phyloP scores from a whole-genome alignment of 1,140 invertebrate genomes.

The Cydia splendana region DNA sequence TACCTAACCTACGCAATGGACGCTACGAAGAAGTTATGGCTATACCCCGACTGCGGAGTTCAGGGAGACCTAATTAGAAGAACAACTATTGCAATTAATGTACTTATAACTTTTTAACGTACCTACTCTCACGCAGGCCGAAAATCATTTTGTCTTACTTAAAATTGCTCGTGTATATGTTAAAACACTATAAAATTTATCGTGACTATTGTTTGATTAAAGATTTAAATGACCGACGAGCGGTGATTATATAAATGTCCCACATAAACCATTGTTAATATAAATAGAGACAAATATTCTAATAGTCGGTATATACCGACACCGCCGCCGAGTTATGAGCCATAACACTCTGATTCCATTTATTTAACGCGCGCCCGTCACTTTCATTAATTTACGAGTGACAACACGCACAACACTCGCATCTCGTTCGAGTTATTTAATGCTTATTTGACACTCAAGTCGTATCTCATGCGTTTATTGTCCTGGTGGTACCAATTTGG shows the following conservation, averaged over 20 bases:
- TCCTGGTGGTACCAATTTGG: conserved; percentile 52
- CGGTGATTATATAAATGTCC: conserved; percentile 18
- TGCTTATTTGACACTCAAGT: conserved; percentile 70
- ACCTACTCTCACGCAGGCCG: too few relatives aligned
- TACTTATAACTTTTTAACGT: not conserved
- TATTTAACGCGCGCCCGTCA: conserved; percentile 60
- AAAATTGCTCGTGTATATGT: too few relatives aligned
- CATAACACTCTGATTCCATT: conserved; percentile 75
- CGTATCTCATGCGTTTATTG: conserved; percentile 57
- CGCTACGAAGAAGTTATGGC: not conserved
- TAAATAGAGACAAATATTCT: conserved; percentile 24
- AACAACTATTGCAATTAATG: not conserved
- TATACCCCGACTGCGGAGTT: not conserved
- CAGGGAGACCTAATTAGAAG: not conserved
- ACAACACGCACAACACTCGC: conserved; percentile 61
- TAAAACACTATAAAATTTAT: too few relatives aligned
- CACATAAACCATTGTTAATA: conserved; percentile 24
- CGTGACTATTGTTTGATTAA: not conserved
- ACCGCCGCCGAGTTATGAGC: conserved; percentile 63
- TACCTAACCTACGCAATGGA: conserved; percentile 13
- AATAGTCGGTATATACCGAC: conserved; percentile 39
- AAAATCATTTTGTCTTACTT: too few relatives aligned
- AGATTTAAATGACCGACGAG: not conserved
- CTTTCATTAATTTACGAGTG: conserved; percentile 75
- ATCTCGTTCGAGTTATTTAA: conserved; percentile 70